phyloP scores from a whole-genome alignment of 2,797 vertebrate genomes.

The Liparis tanakae region DNA sequence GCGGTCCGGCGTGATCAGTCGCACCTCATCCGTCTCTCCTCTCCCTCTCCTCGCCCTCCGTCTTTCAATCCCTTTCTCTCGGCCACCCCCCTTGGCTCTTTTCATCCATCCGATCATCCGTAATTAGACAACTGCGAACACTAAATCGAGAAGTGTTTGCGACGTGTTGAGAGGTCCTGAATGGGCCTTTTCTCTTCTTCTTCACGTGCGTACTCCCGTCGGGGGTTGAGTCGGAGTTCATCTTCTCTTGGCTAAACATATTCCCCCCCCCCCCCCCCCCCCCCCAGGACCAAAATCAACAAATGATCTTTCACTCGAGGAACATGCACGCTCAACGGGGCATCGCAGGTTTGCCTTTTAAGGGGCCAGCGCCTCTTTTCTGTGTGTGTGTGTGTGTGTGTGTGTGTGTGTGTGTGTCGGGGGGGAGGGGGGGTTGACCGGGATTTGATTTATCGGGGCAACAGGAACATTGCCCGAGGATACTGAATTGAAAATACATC shows the following conservation, averaged over 20 bases:
- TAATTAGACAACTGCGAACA: conserved; percentile 77
- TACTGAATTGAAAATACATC: conserved; percentile 73
- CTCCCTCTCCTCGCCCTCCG: conserved; percentile 43
- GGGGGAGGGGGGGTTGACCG: conserved; percentile 3
- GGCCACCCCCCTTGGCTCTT: conserved; percentile 28
- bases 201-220: conserved; percentile 43
- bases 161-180: conserved; percentile 64
- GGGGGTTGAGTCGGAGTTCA: conserved; percentile 76
- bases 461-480: conserved; percentile 61
- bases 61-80: conserved; percentile 54
- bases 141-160: conserved; percentile 65
- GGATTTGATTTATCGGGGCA: conserved; percentile 70
- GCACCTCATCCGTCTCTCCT: conserved; percentile 28
- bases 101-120: conserved; percentile 71
- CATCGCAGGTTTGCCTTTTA: conserved; percentile 49
- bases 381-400: conserved; percentile 47
- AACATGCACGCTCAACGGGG: conserved; percentile 20
- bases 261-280: conserved; percentile 39
- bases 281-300: conserved; percentile 66
- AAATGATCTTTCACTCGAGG: conserved; percentile 61
- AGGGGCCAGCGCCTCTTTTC: conserved; percentile 26
- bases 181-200: conserved; percentile 37
- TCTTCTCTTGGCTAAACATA: conserved; percentile 62
- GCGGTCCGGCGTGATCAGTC: conserved; percentile 44
- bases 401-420: conserved; percentile 29